Conservation (phyloP, 2,888 invertebrate genomes). For the Sabatieria punctata region DNA sequence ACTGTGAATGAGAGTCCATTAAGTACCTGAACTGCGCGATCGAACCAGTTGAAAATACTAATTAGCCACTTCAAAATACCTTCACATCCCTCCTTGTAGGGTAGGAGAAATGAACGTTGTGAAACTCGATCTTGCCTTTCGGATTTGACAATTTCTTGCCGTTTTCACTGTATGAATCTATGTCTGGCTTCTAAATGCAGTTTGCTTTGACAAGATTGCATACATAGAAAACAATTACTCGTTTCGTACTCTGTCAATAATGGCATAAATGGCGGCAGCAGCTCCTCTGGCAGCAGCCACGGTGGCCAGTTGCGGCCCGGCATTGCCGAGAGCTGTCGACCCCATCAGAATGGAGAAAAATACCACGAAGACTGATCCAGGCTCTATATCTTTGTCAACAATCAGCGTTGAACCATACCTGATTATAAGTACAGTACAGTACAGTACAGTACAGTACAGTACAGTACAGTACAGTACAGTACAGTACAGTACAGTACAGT, state of each 20-base stretch:
- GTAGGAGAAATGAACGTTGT: conserved; percentile 51
- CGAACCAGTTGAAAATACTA: background rate
- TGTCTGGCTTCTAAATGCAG: conserved; percentile 33
- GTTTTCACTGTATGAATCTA: conserved; percentile 32
- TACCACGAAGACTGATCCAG: conserved; percentile 2
- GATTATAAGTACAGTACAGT: no score
- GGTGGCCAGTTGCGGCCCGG: conserved; percentile 60
- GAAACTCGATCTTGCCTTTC: conserved; percentile 48
- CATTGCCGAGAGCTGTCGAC: conserved; percentile 49
- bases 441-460: no score
- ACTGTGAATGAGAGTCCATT: conserved; percentile 31
- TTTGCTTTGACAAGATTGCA: background rate
- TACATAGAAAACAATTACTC: no score
- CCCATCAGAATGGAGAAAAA: conserved; percentile 37
- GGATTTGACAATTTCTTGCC: conserved; percentile 43
- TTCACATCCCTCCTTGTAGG: conserved; percentile 54
- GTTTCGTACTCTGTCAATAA: conserved; percentile 32
- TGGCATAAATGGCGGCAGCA: conserved; percentile 40
- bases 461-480: no score
- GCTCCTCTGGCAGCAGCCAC: conserved; percentile 61
- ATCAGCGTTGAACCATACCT: conserved; percentile 4
- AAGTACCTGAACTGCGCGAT: conserved; percentile 25
- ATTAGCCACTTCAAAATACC: background rate
- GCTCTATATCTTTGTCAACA: background rate
- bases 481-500: no score